Base-by-base conservation (phyloP, 2,888 invertebrate genomes). In the Prosapia bicincta region DNA sequence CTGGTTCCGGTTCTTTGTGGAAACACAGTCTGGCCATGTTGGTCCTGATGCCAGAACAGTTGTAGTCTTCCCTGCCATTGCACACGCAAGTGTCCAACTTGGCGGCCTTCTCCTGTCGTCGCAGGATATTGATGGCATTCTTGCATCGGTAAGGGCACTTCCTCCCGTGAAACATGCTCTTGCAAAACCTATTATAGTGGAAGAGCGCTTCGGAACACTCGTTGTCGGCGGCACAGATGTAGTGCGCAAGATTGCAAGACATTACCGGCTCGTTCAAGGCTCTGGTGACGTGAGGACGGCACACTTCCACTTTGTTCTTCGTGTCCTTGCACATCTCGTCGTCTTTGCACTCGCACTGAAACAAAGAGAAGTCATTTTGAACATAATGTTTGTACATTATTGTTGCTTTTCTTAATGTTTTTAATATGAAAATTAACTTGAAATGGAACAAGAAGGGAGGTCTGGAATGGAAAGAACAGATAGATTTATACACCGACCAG, bases 141-240 rank as follows among this genome's bases (percentile, higher is more conserved):
- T 91, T 89, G 84, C 95, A 95, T 76, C 92, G 88, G 78, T 88
- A 87, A 10, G 93, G 91, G 85, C 95, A 95, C 83, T 90, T 91
- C 82, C 89, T 89, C 6, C 94, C 94, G 78, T 88, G 88, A 84
- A 93, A 92, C 90, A 95, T 92, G 78, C 91, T 89, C 74, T 90
- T 88, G 85, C 95, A 95, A 82, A 90, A 87, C 70, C 88, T 87
- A 82, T 91, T 89, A 85, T 94, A 95, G 87, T 91, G 95, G 66
- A 89, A 88, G 13, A 95, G 85, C 0, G 95, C 95, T 3, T 91
- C 92, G 69, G 91, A 88, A 82, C 95, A 95, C 69, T 90, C 87
- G 0, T 92, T 89, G 84, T 95, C 94, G 0, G 94, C 94, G 38
- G 89, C 87, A 84, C 95, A 95, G 81, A 95, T 93, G 87, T 91